These are phyloP conservation scores for Neostethus bicornis DNA, from an alignment of 2,797 vertebrate species.

Conservation along the genomic window DNA sequence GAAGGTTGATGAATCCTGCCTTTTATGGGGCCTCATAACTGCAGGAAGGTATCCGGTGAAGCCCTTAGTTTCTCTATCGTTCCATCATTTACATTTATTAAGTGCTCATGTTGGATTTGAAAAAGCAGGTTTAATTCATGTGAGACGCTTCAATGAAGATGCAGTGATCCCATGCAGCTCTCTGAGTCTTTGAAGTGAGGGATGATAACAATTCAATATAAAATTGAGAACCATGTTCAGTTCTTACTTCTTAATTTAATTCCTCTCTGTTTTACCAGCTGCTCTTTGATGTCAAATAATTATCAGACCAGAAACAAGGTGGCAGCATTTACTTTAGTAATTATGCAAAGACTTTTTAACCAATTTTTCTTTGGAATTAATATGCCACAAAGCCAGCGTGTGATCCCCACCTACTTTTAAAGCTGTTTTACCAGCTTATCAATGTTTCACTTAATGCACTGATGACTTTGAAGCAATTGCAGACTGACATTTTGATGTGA, in stretches of 20 bases:
- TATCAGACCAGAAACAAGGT: not conserved
- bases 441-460: not conserved
- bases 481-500: slow-evolving; percentile 10
- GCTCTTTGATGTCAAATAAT: not conserved
- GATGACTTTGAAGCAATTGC: not conserved
- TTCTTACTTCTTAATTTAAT: not conserved
- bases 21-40: slow-evolving; percentile 56
- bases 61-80: slow-evolving; percentile 33
- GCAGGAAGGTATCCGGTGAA: slow-evolving; percentile 30
- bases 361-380: not conserved
- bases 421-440: too few relatives aligned
- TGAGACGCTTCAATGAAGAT: slow-evolving; percentile 14
- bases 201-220: slow-evolving; percentile 16
- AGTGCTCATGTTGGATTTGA: slow-evolving; percentile 2
- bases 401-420: not conserved
- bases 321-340: not conserved
- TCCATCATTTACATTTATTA: slow-evolving; percentile 40
- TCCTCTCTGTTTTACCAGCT: not conserved
- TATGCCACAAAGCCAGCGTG: not conserved
- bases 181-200: slow-evolving; percentile 9
- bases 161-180: slow-evolving; percentile 1
- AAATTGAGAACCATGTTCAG: slow-evolving; percentile 2
- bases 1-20: slow-evolving; percentile 43
- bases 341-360: not conserved
- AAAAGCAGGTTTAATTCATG: slow-evolving; percentile 20